Evolutionary conservation across 1,140 invertebrate species (phyloP), one percentile per base, ranked within the genome.

Genomic region (Matsumurasca onukii): DNA sequence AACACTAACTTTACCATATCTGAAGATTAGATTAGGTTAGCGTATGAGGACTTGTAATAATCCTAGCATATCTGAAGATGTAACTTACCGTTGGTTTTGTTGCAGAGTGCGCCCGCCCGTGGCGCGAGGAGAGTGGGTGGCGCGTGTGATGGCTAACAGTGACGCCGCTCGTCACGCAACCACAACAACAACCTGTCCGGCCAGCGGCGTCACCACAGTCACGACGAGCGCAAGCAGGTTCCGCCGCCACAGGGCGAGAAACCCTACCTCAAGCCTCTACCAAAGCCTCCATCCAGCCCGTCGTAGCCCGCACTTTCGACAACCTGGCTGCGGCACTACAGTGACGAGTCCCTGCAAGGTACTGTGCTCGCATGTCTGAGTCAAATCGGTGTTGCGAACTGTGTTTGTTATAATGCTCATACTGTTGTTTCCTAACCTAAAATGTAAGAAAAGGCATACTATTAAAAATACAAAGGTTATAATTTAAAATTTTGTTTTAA

Each of bases 261-360:
- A 51, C 25, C 82, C 3, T 84, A 84, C 69, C 74, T 85, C 72
- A 86, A 86, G 75, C 84, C 85, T n/a, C 73, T 86, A 71, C 85
- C 85, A 30, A 84, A 84, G 73, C 83, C 83, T 25, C 79, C 82
- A 5, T 75, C 76, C 3, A 81, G 80, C 72, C 77, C 78, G 72
- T 76, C 76, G 1, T 75, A 71, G 72, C 31, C 71, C 75, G 57
- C 77, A 78, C 70, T 72, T 75, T 59, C 22, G 31, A 12, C 34
- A 66, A n/a, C 62, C 55, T 31, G 78, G 29, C 81, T 82, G 22
- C 73, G 86, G 27, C 86, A 87, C 61, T 83, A 87, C 57, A 87
- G 85, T 1, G 87, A 87, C 69, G 87, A 89, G 74, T 87, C 86
- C 73, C 72, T 88, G 12, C 84, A 83, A 25, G 66, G 64, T 48